Evolutionary conservation across 2,888 invertebrate genomes (phyloP).

Genomic region (Pasiphila rectangulata): DNA sequence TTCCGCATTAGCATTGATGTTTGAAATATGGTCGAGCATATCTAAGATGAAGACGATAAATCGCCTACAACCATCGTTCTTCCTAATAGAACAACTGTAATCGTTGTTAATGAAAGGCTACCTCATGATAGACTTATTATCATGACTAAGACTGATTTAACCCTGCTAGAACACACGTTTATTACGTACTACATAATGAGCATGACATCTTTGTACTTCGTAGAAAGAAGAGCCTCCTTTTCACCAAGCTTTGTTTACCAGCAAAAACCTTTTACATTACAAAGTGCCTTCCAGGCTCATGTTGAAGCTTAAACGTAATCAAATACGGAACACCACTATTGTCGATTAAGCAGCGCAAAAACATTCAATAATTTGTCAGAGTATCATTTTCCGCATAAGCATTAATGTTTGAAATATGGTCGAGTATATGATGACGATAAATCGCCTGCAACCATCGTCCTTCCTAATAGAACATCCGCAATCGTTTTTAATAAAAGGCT

Average conservation of each 20-base stretch:
- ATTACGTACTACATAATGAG: no score
- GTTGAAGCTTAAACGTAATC: no score
- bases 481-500: slow-evolving; percentile 20
- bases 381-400: slow-evolving; percentile 43
- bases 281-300: no score
- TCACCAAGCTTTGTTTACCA: no score
- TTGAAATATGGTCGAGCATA: slow-evolving; percentile 46
- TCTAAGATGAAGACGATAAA: slow-evolving; percentile 40
- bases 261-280: no score
- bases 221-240: no score
- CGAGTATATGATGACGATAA: slow-evolving; percentile 44
- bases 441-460: slow-evolving; percentile 34
- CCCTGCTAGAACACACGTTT: no score
- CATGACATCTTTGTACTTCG: no score
- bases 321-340: no score
- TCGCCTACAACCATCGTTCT: slow-evolving; percentile 33
- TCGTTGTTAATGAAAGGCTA: slow-evolving; percentile 25
- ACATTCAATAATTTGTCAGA: slow-evolving; percentile 48
- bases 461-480: slow-evolving; percentile 33
- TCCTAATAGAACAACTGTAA: slow-evolving; percentile 35
- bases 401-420: slow-evolving; percentile 43
- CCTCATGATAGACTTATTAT: no score
- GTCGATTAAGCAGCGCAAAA: slow-evolving; percentile 8
- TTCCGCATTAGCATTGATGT: slow-evolving; percentile 40
- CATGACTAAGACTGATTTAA: no score